Evolutionary conservation across 2,888 invertebrate genomes (phyloP).

Genomic region (Panorpa germanica): DNA sequence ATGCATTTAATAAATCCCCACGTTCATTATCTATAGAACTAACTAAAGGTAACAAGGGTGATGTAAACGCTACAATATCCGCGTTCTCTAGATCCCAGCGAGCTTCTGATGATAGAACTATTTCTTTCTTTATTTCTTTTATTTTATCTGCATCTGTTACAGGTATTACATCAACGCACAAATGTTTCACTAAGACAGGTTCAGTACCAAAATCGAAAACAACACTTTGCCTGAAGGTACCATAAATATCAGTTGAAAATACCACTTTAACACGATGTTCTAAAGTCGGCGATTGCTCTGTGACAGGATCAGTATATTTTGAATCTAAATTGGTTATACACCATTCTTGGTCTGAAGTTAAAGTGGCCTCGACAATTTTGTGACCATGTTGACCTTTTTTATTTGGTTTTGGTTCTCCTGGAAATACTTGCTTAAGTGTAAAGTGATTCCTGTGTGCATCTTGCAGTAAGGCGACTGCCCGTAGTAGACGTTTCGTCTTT

Average conservation of each 20-base stretch:
- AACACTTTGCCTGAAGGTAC: slow-evolving; percentile 56
- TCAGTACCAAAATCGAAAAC: slow-evolving; percentile 54
- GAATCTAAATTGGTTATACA: slow-evolving; percentile 17
- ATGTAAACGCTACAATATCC: slow-evolving; percentile 30
- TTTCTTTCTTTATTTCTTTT: slow-evolving; percentile 40
- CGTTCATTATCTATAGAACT: slow-evolving; percentile 26
- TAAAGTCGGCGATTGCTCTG: slow-evolving; percentile 15
- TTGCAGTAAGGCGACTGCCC: slow-evolving; percentile 45
- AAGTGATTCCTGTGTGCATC: slow-evolving; percentile 51
- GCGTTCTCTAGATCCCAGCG: slow-evolving; percentile 38
- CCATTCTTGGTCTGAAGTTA: slow-evolving; percentile 35
- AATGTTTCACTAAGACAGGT: slow-evolving; percentile 40
- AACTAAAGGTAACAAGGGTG: slow-evolving; percentile 31
- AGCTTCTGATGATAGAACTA: slow-evolving; percentile 37
- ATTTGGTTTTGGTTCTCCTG: slow-evolving; percentile 14
- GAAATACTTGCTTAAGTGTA: slow-evolving; percentile 30
- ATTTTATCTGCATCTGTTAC: slow-evolving; percentile 42
- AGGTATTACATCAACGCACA: slow-evolving; percentile 61
- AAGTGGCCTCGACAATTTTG: slow-evolving; percentile 19
- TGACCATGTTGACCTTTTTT: slow-evolving; percentile 11
- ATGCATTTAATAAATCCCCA: slow-evolving; percentile 33
- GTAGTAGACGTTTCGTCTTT: slow-evolving; percentile 29
- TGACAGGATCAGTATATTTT: slow-evolving; percentile 10
- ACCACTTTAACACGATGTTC: slow-evolving; percentile 31
- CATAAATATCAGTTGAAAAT: slow-evolving; percentile 53